These are phyloP conservation scores for Gulo gulo DNA, from an alignment of 2,113 vertebrate species.

Conservation along the genomic window DNA sequence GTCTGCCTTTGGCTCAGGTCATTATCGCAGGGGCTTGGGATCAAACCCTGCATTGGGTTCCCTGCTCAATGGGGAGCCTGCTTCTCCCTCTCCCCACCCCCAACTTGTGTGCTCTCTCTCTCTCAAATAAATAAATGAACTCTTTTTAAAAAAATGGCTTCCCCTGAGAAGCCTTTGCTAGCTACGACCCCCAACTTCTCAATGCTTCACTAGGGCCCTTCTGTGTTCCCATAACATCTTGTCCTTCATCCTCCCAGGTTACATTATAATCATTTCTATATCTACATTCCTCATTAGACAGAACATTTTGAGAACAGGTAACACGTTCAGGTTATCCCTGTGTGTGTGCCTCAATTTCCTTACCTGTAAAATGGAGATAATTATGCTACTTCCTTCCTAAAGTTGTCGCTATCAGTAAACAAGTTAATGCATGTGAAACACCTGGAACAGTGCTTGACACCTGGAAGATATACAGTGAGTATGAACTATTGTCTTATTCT, in stretches of 20 bases:
- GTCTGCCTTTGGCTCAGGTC: too few relatives aligned
- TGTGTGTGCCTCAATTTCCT: not conserved
- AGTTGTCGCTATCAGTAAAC: not conserved
- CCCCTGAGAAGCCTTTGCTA: not conserved
- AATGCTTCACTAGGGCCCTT: not conserved
- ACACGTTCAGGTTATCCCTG: not conserved
- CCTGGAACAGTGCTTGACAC: not conserved
- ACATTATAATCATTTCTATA: not conserved
- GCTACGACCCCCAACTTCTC: not conserved
- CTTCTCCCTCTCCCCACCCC: too few relatives aligned
- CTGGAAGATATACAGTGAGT: not conserved
- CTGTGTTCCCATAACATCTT: not conserved
- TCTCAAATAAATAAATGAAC: too few relatives aligned
- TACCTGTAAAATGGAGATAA: not conserved
- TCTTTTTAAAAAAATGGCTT: not conserved
- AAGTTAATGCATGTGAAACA: not conserved
- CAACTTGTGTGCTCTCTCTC: too few relatives aligned
- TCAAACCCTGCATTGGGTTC: too few relatives aligned
- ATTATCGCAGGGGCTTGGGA: too few relatives aligned
- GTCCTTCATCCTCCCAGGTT: not conserved
- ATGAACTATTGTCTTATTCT: conserved; percentile 17
- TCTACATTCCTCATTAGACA: not conserved
- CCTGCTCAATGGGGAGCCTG: too few relatives aligned
- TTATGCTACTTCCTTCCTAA: not conserved
- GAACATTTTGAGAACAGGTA: conserved; percentile 9